A percentile compares a stretch with the other conserved stretches of the same genome.
Conservation (phyloP, 2,797 vertebrate species). For the Falco biarmicus region DNA sequence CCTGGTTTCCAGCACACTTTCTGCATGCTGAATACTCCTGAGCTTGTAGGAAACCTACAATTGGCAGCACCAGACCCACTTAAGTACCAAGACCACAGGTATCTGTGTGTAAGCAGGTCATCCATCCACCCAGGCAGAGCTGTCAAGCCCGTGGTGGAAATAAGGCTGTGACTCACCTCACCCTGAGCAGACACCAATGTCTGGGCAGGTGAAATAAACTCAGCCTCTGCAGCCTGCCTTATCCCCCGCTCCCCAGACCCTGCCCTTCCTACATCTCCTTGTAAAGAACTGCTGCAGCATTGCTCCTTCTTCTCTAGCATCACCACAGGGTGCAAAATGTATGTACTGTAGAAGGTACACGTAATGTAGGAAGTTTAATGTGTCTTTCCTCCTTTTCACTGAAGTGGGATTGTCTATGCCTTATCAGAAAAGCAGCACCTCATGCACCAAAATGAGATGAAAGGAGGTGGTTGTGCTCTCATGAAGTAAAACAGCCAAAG, state of each 20-base stretch:
- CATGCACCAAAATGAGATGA: background rate
- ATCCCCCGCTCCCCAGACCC: background rate
- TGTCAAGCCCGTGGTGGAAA: background rate
- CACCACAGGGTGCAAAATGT: background rate
- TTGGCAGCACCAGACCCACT: background rate
- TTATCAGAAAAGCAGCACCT: background rate
- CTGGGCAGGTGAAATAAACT: background rate
- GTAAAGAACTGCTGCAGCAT: background rate
- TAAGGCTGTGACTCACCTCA: background rate
- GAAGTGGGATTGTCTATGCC: background rate
- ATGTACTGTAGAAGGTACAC: background rate
- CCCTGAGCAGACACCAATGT: fast-evolving
- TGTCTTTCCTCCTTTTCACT: background rate
- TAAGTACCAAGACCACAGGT: background rate
- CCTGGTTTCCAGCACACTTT: background rate
- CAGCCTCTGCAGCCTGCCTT: background rate
- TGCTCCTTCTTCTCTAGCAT: background rate
- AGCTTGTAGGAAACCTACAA: background rate
- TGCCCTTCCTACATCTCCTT: background rate
- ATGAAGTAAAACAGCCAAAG: background rate
- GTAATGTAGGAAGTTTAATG: background rate
- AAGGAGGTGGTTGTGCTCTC: background rate
- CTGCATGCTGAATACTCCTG: background rate
- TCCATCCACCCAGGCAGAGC: no score
- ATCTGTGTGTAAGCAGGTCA: background rate